Evolutionary conservation across 1,140 invertebrate species (phyloP).

Genomic region (Drosophila sucinea): DNA sequence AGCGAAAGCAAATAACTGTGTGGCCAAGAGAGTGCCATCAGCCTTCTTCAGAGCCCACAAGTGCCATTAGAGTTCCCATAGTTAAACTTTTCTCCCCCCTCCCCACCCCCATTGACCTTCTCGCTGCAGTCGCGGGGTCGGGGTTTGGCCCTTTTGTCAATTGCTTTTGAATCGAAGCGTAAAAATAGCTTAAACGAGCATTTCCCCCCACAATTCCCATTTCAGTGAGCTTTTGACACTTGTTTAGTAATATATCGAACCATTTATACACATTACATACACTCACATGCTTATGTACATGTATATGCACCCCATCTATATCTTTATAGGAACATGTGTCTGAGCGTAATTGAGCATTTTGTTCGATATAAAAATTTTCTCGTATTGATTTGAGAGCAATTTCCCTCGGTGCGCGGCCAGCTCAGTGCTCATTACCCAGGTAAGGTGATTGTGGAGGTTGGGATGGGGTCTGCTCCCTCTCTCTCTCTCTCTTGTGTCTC

Average conservation of each 20-base stretch:
- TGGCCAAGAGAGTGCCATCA: conserved; percentile 11
- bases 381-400: conserved; percentile 65
- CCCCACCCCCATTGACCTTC: background rate
- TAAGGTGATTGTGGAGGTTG: background rate
- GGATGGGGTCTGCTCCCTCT: conserved; percentile 11
- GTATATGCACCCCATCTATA: background rate
- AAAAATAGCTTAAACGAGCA: conserved; percentile 73
- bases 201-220: conserved; percentile 26
- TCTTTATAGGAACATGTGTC: conserved; percentile 2
- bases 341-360: conserved; percentile 19
- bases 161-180: conserved; percentile 70
- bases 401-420: conserved; percentile 59
- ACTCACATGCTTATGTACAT: conserved; percentile 4
- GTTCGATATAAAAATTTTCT: conserved; percentile 45
- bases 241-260: conserved; percentile 50
- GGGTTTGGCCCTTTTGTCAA: conserved; percentile 34
- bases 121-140: conserved; percentile 5
- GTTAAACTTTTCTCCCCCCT: conserved; percentile 8
- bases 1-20: conserved; percentile 14
- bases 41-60: background rate
- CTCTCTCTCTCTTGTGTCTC: conserved; percentile 1
- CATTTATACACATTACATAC: conserved; percentile 31
- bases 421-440: conserved; percentile 47
- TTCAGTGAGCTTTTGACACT: conserved; percentile 50
- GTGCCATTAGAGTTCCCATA: background rate